phyloP scores from a whole-genome alignment of 2,797 vertebrate genomes.

The Cyclura pinguis region DNA sequence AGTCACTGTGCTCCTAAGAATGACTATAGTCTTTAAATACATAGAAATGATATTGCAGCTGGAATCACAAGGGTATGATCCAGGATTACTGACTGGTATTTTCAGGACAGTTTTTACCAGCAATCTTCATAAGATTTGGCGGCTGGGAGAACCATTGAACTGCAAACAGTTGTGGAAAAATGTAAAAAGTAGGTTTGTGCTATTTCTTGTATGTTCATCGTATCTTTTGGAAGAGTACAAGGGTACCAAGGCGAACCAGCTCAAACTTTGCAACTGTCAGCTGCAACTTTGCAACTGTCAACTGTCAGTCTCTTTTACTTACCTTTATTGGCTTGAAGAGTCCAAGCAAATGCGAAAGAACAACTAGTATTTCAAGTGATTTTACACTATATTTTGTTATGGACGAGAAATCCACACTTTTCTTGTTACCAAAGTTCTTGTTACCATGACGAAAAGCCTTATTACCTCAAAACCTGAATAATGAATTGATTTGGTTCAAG shows the following conservation, averaged over 20 bases:
- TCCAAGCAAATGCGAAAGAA: neutral
- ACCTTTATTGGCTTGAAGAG: neutral
- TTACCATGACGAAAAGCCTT: neutral
- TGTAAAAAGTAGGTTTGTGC: neutral
- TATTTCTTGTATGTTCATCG: neutral
- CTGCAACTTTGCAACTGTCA: too few species aligned
- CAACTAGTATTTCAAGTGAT: neutral
- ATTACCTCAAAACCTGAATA: neutral
- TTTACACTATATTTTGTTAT: neutral
- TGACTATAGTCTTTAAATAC: too few species aligned
- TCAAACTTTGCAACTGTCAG: neutral
- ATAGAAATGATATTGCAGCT: too few species aligned
- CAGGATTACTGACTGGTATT: too few species aligned
- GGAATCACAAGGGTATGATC: too few species aligned
- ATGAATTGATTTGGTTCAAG: neutral
- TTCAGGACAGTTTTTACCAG: too few species aligned
- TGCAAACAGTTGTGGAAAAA: neutral
- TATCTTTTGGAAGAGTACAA: neutral
- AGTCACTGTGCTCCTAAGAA: too few species aligned
- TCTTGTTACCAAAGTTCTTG: neutral
- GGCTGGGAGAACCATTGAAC: neutral
- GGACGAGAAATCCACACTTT: neutral
- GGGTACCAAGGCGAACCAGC: neutral
- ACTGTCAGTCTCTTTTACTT: too few species aligned
- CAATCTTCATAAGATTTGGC: too few species aligned